Evolutionary conservation across 2,888 invertebrate genomes (phyloP).

Genomic region (Nasonia oneida): DNA sequence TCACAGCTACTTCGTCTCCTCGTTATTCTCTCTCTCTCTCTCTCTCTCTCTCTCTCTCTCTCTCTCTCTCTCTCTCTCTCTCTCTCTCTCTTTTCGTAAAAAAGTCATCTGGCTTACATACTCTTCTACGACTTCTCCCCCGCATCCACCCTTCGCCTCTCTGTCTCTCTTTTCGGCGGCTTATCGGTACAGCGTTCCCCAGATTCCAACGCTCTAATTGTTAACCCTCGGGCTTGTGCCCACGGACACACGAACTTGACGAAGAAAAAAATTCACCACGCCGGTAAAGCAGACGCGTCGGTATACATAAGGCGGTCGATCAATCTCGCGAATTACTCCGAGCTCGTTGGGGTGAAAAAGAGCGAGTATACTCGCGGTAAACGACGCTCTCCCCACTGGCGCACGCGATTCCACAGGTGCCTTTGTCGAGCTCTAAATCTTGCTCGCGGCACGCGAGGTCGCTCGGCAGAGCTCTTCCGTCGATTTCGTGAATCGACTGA

Average conservation of each 20-base stretch:
- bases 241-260: neutral
- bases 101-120: too few species aligned
- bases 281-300: neutral
- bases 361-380: constrained; percentile 17
- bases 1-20: neutral
- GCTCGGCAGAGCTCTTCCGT: neutral
- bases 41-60: neutral
- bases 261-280: neutral
- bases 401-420: constrained; percentile 62
- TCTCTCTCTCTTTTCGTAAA: too few species aligned
- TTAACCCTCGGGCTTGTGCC: neutral
- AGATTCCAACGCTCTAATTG: too few species aligned
- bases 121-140: too few species aligned
- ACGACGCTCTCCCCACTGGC: constrained; percentile 3
- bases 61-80: too few species aligned
- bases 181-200: too few species aligned
- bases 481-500: neutral
- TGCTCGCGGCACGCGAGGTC: constrained; percentile 2
- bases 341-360: neutral
- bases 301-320: neutral
- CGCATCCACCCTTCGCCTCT: neutral
- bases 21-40: neutral
- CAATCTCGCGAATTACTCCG: neutral
- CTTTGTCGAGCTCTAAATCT: constrained; percentile 39
- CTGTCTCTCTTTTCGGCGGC: too few species aligned